Evolutionary conservation across 2,888 invertebrate species (phyloP), one percentile per base, ranked within the genome.

Genomic region (Antitype chi): DNA sequence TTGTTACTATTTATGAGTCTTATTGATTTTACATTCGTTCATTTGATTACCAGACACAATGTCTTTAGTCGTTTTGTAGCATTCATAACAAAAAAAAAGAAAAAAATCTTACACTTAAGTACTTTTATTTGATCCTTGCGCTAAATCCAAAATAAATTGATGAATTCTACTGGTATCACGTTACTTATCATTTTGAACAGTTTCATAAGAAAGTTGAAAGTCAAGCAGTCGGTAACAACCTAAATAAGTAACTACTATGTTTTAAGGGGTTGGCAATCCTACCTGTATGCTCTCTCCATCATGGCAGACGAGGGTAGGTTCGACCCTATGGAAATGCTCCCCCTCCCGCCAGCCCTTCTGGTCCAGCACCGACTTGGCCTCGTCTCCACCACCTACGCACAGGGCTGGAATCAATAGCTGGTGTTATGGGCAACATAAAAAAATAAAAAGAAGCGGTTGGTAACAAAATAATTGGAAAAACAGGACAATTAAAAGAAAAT

Each of bases 211-310:
- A 47, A 1, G 13, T 47, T 3, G 1, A 1, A 11, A 11, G 43
- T 47, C 1, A 47, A 47, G 43, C 43, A 47, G 43, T 47, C 1
- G 43, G 13, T 47, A 13, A 11, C 43, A 1, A 47, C 43, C 1
- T 1, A 47, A 47, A 47, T 47, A 13, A 47, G 43, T 47, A 11
- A 47, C 47, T 47, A 1, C n/a, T 25, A 43, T 0, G 13, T 23
- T 66, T 66, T 20, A 11, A 70, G 0, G 71, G 2, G 8, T 25
- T 20, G 17, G 13, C 15, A 1, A 49, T 15, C n/a, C 7, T 90
- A 98, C 98, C 97, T 99, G 99, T 93, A 99, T 98, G 93, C 99
- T 99, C 96, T 99, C 99, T 63, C 99, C 99, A 91, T 99, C 99
- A 86, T 98, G 98, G 91, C 99, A 99, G 74, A 98, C 96, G 67